Evolutionary conservation across 2,797 vertebrate genomes (phyloP).

Genomic region (Chelidonichthys spinosus): DNA sequence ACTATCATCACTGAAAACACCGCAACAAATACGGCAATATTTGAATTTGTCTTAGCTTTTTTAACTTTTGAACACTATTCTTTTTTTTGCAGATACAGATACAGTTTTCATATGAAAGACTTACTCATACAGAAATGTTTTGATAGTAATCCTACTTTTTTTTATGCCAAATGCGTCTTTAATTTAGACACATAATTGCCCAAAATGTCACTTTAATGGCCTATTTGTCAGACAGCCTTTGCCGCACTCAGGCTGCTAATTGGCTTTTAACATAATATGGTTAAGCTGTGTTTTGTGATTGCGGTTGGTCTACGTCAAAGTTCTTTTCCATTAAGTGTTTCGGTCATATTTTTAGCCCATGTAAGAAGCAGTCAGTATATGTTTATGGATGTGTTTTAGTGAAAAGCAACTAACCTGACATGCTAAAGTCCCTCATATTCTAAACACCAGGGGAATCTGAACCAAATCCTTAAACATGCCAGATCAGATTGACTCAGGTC

Average conservation of each 20-base stretch:
- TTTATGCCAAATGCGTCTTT: slow-evolving; percentile 26
- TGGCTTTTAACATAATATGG: slow-evolving; percentile 26
- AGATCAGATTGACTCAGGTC: slow-evolving; percentile 38
- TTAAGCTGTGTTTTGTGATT: slow-evolving; percentile 8
- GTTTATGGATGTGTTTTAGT: background rate
- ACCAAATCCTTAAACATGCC: slow-evolving; percentile 43
- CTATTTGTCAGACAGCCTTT: slow-evolving; percentile 26
- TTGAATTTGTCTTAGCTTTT: background rate
- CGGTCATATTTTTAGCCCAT: background rate
- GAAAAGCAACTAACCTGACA: slow-evolving; percentile 28
- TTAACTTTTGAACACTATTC: background rate
- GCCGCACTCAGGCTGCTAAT: background rate
- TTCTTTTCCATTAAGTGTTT: background rate
- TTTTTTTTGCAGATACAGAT: background rate
- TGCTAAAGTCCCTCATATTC: slow-evolving; percentile 28
- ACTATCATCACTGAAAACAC: background rate
- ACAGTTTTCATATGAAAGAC: slow-evolving; percentile 6
- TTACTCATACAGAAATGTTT: slow-evolving; percentile 11
- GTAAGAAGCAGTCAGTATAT: background rate
- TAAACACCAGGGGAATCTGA: slow-evolving; percentile 8
- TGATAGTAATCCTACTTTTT: slow-evolving; percentile 9
- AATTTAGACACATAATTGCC: slow-evolving; percentile 27
- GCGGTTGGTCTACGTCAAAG: background rate
- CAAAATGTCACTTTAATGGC: slow-evolving; percentile 39
- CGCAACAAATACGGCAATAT: background rate